These are phyloP conservation scores for Urocolius indicus DNA, from an alignment of 2,113 vertebrate species.

Conservation along the genomic window DNA sequence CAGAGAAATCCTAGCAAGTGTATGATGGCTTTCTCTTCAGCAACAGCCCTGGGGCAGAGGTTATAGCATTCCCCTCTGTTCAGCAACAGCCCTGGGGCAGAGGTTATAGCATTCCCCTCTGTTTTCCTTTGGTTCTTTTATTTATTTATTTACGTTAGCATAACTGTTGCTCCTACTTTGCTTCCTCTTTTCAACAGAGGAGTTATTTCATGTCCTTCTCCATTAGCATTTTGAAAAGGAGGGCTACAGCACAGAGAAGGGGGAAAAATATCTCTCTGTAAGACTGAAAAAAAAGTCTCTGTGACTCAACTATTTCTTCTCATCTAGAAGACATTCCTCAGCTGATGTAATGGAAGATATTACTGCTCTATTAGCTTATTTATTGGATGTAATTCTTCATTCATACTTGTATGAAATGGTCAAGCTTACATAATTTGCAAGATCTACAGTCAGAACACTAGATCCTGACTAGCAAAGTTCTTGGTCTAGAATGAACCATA, in stretches of 20 bases:
- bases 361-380: not conserved
- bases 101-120: not conserved
- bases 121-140: not conserved
- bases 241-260: not conserved
- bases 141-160: not conserved
- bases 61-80: not conserved
- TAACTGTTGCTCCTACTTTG: not conserved
- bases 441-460: not conserved
- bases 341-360: not conserved
- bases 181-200: not conserved
- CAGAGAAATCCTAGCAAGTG: not conserved
- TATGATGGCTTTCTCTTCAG: fast-evolving
- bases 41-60: not conserved
- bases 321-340: not conserved
- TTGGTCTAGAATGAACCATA: not conserved
- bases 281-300: not conserved
- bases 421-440: not conserved
- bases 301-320: not conserved
- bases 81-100: not conserved
- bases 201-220: not conserved
- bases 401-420: not conserved
- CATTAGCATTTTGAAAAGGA: not conserved
- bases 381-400: not conserved
- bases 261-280: not conserved
- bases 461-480: not conserved